Base-by-base conservation (phyloP, 1,140 invertebrate genomes). In the Solenopsis fugax region DNA sequence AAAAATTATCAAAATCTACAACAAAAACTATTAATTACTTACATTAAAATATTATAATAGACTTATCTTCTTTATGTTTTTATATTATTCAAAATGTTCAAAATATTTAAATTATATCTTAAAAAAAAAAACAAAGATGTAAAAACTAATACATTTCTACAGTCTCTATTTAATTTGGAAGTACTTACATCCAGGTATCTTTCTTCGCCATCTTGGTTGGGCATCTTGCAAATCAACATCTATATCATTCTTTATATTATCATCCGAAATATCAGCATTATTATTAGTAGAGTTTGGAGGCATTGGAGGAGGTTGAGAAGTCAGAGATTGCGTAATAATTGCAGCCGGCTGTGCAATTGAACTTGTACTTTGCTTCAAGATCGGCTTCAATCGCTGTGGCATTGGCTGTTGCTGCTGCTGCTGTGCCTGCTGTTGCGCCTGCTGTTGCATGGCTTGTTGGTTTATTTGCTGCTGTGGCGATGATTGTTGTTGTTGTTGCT, bases 131-230 rank as follows among this genome's bases (percentile, higher is more conserved):
- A 69, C n/a, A 60, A 0, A 45, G 12, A 58, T 45, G n/a, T 21
- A 41, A 0, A 41, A 41, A 65, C 45, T 37, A 50, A 0, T 69
- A 24, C 21, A 67, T 21, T 18, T 65, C 18, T 76, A 37, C 73
- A 41, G 16, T 37, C 7, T 72, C 2, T 34, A 4, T 67, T 29
- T 34, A 65, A 65, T 65, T 87, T 62, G 10, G 10, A 64, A n/a
- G n/a, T 45, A 94, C 92, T 94, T 90, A 95, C 94, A 92, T 64
- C 94, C 94, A 65, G 93, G 92, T 34, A 90, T 81, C 41, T 95
- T 93, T 16, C 94, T 93, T 60, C 92, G 95, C 94, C 94, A 94
- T 75, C 90, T 93, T 41, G 93, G 92, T 60, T 91, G 85, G n/a
- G 54, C 87, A 21, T 94, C 92, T 48, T 87, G 87, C 45, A 64